Evolutionary conservation across 2,113 vertebrate genomes (phyloP), one percentile per base, ranked within the genome.

Genomic region (Ursus arctos): DNA sequence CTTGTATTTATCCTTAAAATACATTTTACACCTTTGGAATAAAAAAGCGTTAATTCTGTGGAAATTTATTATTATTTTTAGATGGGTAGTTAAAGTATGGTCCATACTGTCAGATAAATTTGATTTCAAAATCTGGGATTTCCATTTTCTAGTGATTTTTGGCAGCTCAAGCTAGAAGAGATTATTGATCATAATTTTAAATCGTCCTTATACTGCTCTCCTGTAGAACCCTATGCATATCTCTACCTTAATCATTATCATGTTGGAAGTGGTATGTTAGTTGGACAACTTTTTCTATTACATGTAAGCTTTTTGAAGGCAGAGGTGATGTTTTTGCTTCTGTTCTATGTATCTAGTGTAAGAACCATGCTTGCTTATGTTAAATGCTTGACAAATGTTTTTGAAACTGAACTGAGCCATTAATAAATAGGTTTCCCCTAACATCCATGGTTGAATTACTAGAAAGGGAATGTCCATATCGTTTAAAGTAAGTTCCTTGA

Each of bases 101-200:
- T 33, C 19, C 26, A 69, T 82, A 65, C 33, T 57, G 28, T 76
- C 53, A 89, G 14, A 14, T n/a, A 43, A 7, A 51, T 16, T 15
- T 79, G 80, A 79, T 89, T 93, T 71, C 31, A 96, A 61, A 88
- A 69, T 76, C 51, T n/a, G 7, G 43, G 5, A 1, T 84, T 90
- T 53, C 14, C 47, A 33, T 80, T 80, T 89, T 90, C 31, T 84
- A 61, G 36, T 93, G n/a, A 80, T 89, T 55, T 21, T 40, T 18
- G 22, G 21, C 47, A 82, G 10, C 3, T 83, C 69, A 61, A 53
- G 11, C 61, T 55, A 55, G 24, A 79, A n/a, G 7, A 26, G 84
- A 80, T 40, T 85, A 82, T 51, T 81, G 59, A 74, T n/a, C 47
- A 65, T 24, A 74, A 97, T 83, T 88, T 83, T 53, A 51, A 72